Percentiles rank a stretch among this genome's conserved stretches.
Evolutionary conservation across 2,797 vertebrate species (phyloP).

Genomic region (Leptoclinus maculatus): DNA sequence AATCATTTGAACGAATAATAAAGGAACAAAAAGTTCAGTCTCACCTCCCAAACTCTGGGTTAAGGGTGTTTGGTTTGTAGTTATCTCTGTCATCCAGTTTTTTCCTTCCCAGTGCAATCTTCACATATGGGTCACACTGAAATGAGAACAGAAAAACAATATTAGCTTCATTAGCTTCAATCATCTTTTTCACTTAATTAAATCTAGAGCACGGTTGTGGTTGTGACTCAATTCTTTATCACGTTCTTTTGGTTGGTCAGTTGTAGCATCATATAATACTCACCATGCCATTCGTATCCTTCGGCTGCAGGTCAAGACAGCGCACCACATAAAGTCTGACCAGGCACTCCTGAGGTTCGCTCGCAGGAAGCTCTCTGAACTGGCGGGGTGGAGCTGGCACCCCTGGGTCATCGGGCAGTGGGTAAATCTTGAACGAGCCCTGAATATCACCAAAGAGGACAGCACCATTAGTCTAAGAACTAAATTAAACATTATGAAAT

Average conservation of each 20-base stretch:
- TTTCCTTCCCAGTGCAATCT: constrained; percentile 92
- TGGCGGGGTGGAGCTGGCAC: constrained; percentile 89
- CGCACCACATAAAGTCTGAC: constrained; percentile 93
- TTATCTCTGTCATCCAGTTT: constrained; percentile 94
- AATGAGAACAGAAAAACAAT: constrained; percentile 31
- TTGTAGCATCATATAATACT: constrained; percentile 22
- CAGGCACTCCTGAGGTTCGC: constrained; percentile 92
- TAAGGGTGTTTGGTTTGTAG: constrained; percentile 93
- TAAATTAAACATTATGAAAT: not conserved
- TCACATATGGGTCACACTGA: constrained; percentile 98
- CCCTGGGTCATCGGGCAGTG: constrained; percentile 89
- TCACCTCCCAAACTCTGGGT: constrained; percentile 96
- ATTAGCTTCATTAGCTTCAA: not conserved
- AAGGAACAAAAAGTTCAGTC: constrained; percentile 37
- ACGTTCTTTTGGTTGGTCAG: not conserved
- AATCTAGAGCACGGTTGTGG: not conserved
- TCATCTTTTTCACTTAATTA: not conserved
- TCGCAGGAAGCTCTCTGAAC: constrained; percentile 95
- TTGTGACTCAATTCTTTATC: not conserved
- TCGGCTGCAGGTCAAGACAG: constrained; percentile 92
- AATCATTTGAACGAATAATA: constrained; percentile 1
- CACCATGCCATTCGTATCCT: constrained; percentile 97
- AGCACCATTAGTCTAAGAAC: not conserved
- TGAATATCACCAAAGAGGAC: constrained; percentile 57
- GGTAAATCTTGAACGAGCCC: constrained; percentile 96